Conservation (phyloP, 2,797 vertebrate species). For the Pogoniulus pusillus region DNA sequence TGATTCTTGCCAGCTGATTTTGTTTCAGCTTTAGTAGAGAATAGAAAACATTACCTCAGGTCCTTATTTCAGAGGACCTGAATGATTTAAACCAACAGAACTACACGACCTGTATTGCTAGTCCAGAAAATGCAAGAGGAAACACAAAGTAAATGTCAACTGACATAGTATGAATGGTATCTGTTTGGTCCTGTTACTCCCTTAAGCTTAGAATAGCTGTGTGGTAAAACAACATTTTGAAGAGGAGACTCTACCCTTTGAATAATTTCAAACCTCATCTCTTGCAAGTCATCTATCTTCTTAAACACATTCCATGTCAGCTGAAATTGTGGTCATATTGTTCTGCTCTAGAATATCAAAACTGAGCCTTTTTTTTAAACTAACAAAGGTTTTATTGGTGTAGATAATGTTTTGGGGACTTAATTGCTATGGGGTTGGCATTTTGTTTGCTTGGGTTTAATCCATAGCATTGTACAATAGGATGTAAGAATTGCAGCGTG, state of each 20-base stretch:
- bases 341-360: background rate
- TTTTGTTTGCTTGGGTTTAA: accelerated
- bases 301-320: background rate
- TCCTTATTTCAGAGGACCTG: background rate
- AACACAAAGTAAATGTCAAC: background rate
- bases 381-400: background rate
- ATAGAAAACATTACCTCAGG: background rate
- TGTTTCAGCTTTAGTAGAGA: background rate
- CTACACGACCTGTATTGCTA: background rate
- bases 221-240: background rate
- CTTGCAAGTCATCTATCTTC: background rate
- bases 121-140: background rate
- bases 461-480: background rate
- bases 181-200: background rate
- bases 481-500: background rate
- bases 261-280: background rate
- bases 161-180: background rate
- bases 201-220: background rate
- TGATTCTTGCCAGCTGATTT: background rate
- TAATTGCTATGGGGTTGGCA: background rate
- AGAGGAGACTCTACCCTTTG: background rate
- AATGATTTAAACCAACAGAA: background rate
- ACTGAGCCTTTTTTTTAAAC: background rate
- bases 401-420: background rate
- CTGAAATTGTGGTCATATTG: background rate